Base-by-base conservation (phyloP, 2,113 vertebrate genomes). In the Sylvia atricapilla region DNA sequence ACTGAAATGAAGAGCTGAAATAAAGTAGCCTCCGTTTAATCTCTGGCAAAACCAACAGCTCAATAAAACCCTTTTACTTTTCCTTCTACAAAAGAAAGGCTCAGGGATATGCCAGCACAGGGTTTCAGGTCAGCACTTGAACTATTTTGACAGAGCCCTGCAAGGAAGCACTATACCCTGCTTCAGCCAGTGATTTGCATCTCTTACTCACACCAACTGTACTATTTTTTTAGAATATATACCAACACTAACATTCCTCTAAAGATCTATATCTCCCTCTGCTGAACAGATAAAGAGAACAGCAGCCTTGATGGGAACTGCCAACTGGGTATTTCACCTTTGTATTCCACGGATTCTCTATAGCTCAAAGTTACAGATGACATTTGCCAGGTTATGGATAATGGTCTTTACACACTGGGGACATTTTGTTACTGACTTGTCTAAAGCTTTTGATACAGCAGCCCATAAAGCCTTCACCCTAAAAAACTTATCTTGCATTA, bases 391-490 rank as follows among this genome's bases (percentile, higher is more conserved):
- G 78, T 92, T 96, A 94, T 89, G 85, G 96, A 95, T 96, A 97
- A 96, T 30, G 50, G 75, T 80, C 93, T 95, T 94, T 92, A 95
- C 67, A 89, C 68, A 83, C 64, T 23, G 27, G 80, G 92, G 90
- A 93, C 49, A 87, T 88, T 95, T 96, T 97, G 97, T 94, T 93
- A 94, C 87, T 94, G 89, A 90, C 95, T 96, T 91, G 81, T 96
- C 96, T 94, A 94, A 97, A 97, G 94, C 95, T 96, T 96, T 95
- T 97, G 94, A 96, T 94, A 92, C 53, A 94, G 90, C 84, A 92
- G 82, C 92, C 90, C 95, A 94, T 95, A 96, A 95, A 97, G 88
- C 35, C 74, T 88, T 86, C 83, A 82, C 84, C 85, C 74, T 95
- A 95, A 97, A 91, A 88, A 96, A 97, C 90, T 90, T 82, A 84